Conservation (phyloP, 2,797 vertebrate genomes). For the Crenichthys baileyi region DNA sequence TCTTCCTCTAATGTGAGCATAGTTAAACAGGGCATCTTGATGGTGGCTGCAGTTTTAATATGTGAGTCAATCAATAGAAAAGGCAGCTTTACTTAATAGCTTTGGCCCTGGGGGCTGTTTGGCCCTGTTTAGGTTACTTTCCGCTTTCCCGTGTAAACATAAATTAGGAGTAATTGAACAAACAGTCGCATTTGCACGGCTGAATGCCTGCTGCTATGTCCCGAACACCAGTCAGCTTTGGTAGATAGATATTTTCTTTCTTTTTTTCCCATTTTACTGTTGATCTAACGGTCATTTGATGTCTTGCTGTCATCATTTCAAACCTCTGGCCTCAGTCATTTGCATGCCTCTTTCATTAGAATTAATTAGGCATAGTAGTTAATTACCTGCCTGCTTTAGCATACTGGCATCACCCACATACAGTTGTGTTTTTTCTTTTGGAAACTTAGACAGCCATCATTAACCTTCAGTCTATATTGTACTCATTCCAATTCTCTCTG, state of each 20-base stretch:
- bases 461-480: conserved; percentile 40
- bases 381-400: conserved; percentile 63
- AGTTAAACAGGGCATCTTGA: conserved; percentile 65
- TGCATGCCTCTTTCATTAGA: conserved; percentile 47
- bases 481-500: conserved; percentile 12
- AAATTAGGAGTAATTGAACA: conserved; percentile 72
- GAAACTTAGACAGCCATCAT: conserved; percentile 38
- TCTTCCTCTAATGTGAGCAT: conserved; percentile 57
- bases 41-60: conserved; percentile 68
- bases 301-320: conserved; percentile 41
- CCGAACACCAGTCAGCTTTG: conserved; percentile 32
- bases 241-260: conserved; percentile 31
- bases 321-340: conserved; percentile 42
- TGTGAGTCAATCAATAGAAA: conserved; percentile 70
- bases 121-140: conserved; percentile 62
- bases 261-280: conserved; percentile 22
- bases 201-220: conserved; percentile 35
- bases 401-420: conserved; percentile 45
- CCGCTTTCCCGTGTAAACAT: conserved; percentile 69
- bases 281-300: conserved; percentile 37
- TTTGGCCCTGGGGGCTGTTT: conserved; percentile 66
- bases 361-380: conserved; percentile 64
- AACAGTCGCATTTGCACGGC: conserved; percentile 62
- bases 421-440: conserved; percentile 24
- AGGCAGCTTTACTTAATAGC: conserved; percentile 68